A percentile compares a stretch with the other conserved stretches of the same genome.
Evolutionary conservation across 2,888 invertebrate species (phyloP).

Genomic region (Notocelia uddmanniana): DNA sequence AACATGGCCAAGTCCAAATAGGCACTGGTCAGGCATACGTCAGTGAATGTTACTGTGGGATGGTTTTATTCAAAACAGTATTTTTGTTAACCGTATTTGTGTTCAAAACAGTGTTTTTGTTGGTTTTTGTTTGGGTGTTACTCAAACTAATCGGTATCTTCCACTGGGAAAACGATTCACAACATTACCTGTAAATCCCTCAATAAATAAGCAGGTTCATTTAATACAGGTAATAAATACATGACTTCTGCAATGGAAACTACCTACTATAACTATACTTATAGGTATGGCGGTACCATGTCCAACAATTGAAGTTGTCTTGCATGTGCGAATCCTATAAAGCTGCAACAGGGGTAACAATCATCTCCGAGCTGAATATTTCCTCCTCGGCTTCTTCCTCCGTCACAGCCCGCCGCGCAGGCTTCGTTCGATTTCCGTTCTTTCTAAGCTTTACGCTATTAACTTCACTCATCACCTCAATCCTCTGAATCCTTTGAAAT

Average conservation of each 20-base stretch:
- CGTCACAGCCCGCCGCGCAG: not conserved
- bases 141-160: not conserved
- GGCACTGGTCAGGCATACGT: too few species aligned
- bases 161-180: not conserved
- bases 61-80: too few species aligned
- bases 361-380: constrained; percentile 12
- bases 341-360: not conserved
- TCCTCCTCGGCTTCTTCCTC: constrained; percentile 17
- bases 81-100: too few species aligned
- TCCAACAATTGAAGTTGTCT: not conserved
- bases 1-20: too few species aligned
- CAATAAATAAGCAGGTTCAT: not conserved
- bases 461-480: constrained; percentile 54
- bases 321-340: not conserved
- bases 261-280: not conserved
- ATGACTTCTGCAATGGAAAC: not conserved
- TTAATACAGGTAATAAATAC: not conserved
- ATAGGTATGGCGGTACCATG: not conserved
- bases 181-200: not conserved
- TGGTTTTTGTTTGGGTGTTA: too few species aligned
- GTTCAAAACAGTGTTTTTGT: too few species aligned
- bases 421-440: not conserved
- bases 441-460: not conserved
- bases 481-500: constrained; percentile 59
- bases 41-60: not conserved